phyloP scores from a whole-genome alignment of 37 sponge, comb jelly and placozoan genomes.

The Chondrosia reniformis region DNA sequence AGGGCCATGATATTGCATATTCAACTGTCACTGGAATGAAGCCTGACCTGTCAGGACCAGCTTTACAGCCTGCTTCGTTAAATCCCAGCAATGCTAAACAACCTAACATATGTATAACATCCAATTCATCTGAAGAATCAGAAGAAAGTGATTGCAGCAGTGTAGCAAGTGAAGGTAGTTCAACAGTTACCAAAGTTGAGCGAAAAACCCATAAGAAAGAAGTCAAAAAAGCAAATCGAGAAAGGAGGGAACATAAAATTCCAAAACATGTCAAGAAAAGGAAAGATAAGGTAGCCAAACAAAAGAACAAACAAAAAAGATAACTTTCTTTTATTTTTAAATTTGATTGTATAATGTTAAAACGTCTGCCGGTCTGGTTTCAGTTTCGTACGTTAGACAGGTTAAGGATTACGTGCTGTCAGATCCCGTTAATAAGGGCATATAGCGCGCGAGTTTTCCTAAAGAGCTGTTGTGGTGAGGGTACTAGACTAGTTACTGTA shows the following conservation, averaged over 20 bases:
- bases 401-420: too few relatives aligned
- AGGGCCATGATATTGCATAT: conserved; percentile 55
- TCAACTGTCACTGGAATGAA: conserved; percentile 79
- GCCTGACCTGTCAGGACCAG: conserved; percentile 70
- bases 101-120: not conserved
- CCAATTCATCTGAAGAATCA: not conserved
- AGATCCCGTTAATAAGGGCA: too few relatives aligned
- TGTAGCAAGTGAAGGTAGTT: conserved; percentile 1
- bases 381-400: too few relatives aligned
- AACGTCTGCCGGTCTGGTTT: too few relatives aligned
- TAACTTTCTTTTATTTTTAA: not conserved
- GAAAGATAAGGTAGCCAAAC: conserved; percentile 59
- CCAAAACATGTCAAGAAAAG: conserved; percentile 87
- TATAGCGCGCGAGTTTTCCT: too few relatives aligned
- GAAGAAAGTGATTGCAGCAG: not conserved
- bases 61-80: conserved; percentile 20
- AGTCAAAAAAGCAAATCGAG: conserved; percentile 85
- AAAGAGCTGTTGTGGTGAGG: too few relatives aligned
- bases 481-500: too few relatives aligned
- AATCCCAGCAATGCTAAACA: not conserved
- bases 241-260: conserved; percentile 77
- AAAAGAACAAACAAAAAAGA: conserved; percentile 22
- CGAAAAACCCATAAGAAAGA: conserved; percentile 73
- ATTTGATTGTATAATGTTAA: not conserved
- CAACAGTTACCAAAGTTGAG: not conserved